phyloP scores from a whole-genome alignment of 2,888 invertebrate genomes.

The Thera obeliscata region DNA sequence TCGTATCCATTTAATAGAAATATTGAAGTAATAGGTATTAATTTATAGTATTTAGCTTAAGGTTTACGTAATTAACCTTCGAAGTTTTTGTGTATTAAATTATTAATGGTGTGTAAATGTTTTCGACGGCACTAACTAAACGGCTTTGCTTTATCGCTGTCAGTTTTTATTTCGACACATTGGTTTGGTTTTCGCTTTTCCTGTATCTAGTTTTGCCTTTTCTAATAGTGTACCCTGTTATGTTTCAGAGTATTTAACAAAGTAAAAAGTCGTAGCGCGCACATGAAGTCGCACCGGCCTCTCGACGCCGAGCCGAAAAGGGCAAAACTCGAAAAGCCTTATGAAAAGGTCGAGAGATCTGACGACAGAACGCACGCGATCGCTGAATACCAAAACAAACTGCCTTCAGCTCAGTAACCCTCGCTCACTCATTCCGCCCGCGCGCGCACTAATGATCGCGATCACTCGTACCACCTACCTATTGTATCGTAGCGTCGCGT shows the following conservation, averaged over 20 bases:
- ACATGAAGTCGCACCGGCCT: conserved; percentile 99
- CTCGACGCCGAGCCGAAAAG: conserved; percentile 92
- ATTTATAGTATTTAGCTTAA: conserved; percentile 65
- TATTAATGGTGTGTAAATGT: conserved; percentile 66
- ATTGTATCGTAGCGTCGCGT: conserved; percentile 11
- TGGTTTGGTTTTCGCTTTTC: conserved; percentile 54
- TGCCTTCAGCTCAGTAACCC: conserved; percentile 65
- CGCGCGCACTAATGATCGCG: conserved; percentile 45
- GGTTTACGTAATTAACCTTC: conserved; percentile 54
- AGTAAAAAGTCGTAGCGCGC: conserved; percentile 99
- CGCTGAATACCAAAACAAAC: conserved; percentile 74
- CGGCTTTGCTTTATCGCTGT: conserved; percentile 65
- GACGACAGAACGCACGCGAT: conserved; percentile 77
- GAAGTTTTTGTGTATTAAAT: conserved; percentile 63
- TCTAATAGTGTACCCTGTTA: conserved; percentile 79
- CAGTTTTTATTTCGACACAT: conserved; percentile 47
- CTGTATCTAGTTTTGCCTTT: conserved; percentile 68
- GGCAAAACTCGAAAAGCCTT: conserved; percentile 86
- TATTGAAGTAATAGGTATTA: conserved; percentile 54
- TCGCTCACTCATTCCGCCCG: conserved; percentile 59
- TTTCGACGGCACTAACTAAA: conserved; percentile 63
- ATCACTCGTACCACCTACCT: conserved; percentile 26
- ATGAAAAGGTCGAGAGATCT: conserved; percentile 83
- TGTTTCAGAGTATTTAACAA: conserved; percentile 96
- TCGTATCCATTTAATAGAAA: conserved; percentile 68